These are phyloP conservation scores for Sicus ferrugineus DNA, from an alignment of 2,888 invertebrate genomes.

Conservation along the genomic window DNA sequence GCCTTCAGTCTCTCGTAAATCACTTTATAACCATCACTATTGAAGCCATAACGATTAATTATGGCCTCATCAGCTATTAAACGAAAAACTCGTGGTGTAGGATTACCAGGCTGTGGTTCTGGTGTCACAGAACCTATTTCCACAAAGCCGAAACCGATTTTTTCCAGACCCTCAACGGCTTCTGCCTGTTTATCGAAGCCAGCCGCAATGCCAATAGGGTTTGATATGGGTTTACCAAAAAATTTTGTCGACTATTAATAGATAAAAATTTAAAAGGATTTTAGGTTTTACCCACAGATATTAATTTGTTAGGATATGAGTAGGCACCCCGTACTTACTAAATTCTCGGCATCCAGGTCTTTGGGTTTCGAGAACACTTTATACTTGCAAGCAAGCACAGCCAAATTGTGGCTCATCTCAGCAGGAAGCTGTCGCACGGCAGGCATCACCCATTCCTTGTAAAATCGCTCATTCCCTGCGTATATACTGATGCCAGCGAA, in stretches of 20 bases:
- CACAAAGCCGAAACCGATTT: conserved; percentile 92
- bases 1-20: conserved; percentile 74
- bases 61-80: conserved; percentile 85
- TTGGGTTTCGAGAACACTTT: conserved; percentile 71
- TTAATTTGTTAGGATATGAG: background rate
- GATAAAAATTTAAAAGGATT: background rate
- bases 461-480: conserved; percentile 46
- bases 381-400: conserved; percentile 79
- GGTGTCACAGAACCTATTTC: conserved; percentile 98
- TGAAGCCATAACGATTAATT: conserved; percentile 95
- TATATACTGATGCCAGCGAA: conserved; percentile 44
- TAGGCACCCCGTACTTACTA: conserved; percentile 38
- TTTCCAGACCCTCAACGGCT: conserved; percentile 80
- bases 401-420: conserved; percentile 83
- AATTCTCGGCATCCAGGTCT: conserved; percentile 41
- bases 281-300: background rate
- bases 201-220: conserved; percentile 97
- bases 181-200: conserved; percentile 99
- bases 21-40: conserved; percentile 88
- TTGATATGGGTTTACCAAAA: conserved; percentile 76
- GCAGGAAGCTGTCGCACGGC: conserved; percentile 70
- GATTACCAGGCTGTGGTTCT: conserved; percentile 90
- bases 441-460: conserved; percentile 51
- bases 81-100: conserved; percentile 91
- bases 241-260: conserved; percentile 72